phyloP scores from a whole-genome alignment of 2,888 invertebrate species.

The Theodoxus fluviatilis region DNA sequence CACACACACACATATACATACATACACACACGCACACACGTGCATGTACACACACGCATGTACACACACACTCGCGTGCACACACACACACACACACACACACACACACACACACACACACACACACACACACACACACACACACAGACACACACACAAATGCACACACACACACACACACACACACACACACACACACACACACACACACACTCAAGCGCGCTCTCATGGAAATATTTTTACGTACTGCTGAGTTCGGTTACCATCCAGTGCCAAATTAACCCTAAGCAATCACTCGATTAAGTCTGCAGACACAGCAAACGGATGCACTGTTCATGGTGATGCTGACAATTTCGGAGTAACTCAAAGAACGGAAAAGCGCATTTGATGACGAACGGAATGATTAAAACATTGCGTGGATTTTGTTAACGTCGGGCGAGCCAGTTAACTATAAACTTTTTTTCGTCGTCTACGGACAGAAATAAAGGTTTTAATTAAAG shows the following conservation, averaged over 20 bases:
- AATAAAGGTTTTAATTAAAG: background rate
- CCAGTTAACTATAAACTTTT: background rate
- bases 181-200: background rate
- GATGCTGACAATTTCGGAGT: no score
- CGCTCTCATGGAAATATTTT: no score
- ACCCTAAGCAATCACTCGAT: no score
- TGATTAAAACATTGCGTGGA: background rate
- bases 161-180: slow-evolving; percentile 9
- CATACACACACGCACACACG: background rate
- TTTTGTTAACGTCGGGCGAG: background rate
- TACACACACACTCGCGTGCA: background rate
- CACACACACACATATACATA: slow-evolving; percentile 1
- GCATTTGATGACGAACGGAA: no score
- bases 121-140: slow-evolving; percentile 5
- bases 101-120: slow-evolving; percentile 7
- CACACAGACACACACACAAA: background rate
- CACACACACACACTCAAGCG: background rate
- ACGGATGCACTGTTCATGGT: no score
- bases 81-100: background rate
- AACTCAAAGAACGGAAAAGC: no score
- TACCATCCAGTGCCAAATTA: no score
- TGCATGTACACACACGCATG: background rate
- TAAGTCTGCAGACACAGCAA: no score
- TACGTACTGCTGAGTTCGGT: no score
- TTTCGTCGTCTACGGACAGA: no score